Evolutionary conservation across 1,140 invertebrate genomes (phyloP).

Genomic region (Drosophila cardini): DNA sequence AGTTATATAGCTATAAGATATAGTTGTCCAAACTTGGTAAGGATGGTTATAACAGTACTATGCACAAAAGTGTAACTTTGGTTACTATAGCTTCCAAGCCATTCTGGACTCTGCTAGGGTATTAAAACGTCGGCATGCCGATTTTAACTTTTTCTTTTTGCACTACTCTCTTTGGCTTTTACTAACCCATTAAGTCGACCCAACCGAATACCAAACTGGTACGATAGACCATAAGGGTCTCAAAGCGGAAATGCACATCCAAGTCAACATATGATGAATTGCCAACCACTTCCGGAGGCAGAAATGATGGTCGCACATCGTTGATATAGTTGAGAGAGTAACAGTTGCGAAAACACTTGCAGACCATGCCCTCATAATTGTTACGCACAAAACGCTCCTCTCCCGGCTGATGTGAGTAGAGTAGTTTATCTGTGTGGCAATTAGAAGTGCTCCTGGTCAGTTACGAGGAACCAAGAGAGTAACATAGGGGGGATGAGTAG

Average conservation of each 20-base stretch:
- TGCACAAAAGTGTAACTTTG: too few species aligned
- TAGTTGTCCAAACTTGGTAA: too few species aligned
- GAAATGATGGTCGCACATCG: constrained; percentile 76
- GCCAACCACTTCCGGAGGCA: constrained; percentile 61
- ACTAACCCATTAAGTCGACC: constrained; percentile 81
- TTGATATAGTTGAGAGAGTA: constrained; percentile 75
- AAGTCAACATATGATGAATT: constrained; percentile 76
- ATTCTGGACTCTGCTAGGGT: too few species aligned
- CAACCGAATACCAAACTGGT: constrained; percentile 79
- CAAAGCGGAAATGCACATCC: constrained; percentile 77
- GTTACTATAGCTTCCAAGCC: too few species aligned
- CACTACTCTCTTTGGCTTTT: not conserved
- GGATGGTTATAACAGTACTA: too few species aligned
- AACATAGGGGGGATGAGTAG: not conserved
- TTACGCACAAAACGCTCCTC: constrained; percentile 69
- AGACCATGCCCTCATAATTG: constrained; percentile 71
- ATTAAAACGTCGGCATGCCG: too few species aligned
- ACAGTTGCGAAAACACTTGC: constrained; percentile 81
- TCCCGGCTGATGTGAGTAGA: constrained; percentile 64
- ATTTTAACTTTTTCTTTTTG: not conserved
- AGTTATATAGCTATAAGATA: too few species aligned
- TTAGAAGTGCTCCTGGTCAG: constrained; percentile 17
- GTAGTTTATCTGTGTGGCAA: constrained; percentile 50
- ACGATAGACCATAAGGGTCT: constrained; percentile 78
- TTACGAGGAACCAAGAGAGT: constrained; percentile 7